phyloP scores from a whole-genome alignment of 2,797 vertebrate species.

The Corythornis leucogaster region DNA sequence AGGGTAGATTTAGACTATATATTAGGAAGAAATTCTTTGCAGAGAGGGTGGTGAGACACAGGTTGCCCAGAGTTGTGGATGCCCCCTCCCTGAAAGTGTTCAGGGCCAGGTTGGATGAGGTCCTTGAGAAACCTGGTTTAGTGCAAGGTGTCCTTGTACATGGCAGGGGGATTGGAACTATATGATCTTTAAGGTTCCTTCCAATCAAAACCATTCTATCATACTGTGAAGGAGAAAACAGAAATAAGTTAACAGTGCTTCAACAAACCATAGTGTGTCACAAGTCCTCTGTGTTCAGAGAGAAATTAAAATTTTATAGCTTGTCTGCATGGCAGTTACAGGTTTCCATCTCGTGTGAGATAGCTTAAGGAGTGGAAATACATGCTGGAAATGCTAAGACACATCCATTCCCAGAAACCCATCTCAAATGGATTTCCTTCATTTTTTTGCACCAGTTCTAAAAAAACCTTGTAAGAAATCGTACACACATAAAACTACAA shows the following conservation, averaged over 20 bases:
- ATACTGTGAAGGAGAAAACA: not conserved
- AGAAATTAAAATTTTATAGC: not conserved
- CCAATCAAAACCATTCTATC: too few relatives aligned
- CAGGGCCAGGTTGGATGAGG: too few relatives aligned
- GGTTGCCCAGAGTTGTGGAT: too few relatives aligned
- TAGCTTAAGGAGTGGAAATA: not conserved
- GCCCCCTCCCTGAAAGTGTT: too few relatives aligned
- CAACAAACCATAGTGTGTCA: not conserved
- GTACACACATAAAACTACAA: not conserved
- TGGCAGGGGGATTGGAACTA: too few relatives aligned
- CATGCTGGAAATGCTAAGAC: not conserved
- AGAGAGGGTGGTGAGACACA: too few relatives aligned
- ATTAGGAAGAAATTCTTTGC: too few relatives aligned
- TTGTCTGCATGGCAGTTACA: not conserved
- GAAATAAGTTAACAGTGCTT: not conserved
- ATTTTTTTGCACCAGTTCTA: not conserved
- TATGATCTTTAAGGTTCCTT: too few relatives aligned
- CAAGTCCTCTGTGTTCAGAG: not conserved
- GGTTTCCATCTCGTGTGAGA: not conserved
- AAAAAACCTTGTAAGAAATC: not conserved
- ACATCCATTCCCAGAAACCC: not conserved
- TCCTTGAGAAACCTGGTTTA: too few relatives aligned
- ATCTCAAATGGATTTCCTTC: not conserved
- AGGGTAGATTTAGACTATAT: too few relatives aligned
- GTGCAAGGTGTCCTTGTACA: too few relatives aligned